phyloP scores from a whole-genome alignment of 2,888 invertebrate genomes.

The Patella ulyssiponensis region DNA sequence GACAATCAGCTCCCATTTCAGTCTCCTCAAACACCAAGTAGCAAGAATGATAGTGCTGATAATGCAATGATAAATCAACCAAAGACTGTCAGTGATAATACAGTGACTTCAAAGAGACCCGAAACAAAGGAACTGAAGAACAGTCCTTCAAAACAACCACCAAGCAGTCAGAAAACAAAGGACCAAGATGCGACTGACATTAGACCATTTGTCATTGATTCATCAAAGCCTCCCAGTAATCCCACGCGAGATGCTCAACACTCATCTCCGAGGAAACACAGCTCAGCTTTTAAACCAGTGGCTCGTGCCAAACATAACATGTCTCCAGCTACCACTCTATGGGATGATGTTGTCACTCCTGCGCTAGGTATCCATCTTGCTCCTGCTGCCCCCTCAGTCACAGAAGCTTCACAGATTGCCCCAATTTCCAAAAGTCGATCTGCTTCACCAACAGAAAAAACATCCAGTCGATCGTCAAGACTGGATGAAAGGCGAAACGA shows the following conservation, averaged over 20 bases:
- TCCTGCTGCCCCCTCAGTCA: conserved; percentile 48
- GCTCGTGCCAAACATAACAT: conserved; percentile 54
- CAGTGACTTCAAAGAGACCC: too few relatives aligned
- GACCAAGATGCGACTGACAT: background rate
- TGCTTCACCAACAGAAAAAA: conserved; percentile 5
- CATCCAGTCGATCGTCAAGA: conserved; percentile 10
- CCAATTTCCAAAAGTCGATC: conserved; percentile 8
- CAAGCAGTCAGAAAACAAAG: background rate
- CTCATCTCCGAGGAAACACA: conserved; percentile 24
- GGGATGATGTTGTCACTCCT: conserved; percentile 61
- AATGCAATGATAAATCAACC: background rate
- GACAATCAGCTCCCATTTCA: background rate
- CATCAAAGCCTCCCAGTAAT: conserved; percentile 1
- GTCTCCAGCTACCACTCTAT: conserved; percentile 67
- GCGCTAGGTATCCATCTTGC: conserved; percentile 54
- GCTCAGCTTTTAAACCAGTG: conserved; percentile 53
- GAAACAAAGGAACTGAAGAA: background rate
- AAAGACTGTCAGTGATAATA: background rate
- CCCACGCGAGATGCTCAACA: conserved; percentile 11
- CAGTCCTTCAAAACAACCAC: background rate
- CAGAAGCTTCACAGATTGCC: conserved; percentile 16
- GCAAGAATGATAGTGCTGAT: background rate
- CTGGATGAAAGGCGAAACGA: background rate
- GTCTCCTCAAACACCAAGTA: background rate
- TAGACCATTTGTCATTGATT: background rate